Conservation (phyloP, 1,140 invertebrate species). For the Littorina saxatilis region DNA sequence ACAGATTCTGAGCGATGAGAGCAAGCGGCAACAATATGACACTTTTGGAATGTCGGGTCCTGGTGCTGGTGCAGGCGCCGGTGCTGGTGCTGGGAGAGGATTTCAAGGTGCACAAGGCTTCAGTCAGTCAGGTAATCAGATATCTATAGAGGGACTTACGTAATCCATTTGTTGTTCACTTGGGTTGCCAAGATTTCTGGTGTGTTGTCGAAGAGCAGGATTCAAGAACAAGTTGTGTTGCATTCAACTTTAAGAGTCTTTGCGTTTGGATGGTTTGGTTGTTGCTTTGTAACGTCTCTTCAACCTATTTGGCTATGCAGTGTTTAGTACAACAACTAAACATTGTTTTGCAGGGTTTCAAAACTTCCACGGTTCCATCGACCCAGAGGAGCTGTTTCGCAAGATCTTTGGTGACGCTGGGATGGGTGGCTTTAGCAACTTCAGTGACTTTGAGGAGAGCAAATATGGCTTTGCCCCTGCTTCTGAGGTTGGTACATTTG, state of each 20-base stretch:
- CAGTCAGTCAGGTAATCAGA: conserved; percentile 34
- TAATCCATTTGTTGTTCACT: too few species aligned
- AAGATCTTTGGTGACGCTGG: conserved; percentile 78
- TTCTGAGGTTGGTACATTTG: conserved; percentile 83
- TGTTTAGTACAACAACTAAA: not conserved
- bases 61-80: conserved; percentile 67
- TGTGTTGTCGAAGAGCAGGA: too few species aligned
- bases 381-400: conserved; percentile 96
- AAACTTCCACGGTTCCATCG: conserved; percentile 85
- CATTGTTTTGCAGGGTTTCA: conserved; percentile 57
- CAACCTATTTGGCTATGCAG: too few species aligned
- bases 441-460: conserved; percentile 90
- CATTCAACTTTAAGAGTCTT: too few species aligned
- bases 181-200: too few species aligned
- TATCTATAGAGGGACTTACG: not conserved
- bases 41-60: conserved; percentile 90
- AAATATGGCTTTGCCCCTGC: conserved; percentile 92
- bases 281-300: not conserved
- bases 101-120: conserved; percentile 15
- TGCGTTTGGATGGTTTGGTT: not conserved
- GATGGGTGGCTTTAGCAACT: conserved; percentile 74
- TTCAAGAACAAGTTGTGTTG: too few species aligned
- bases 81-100: conserved; percentile 54
- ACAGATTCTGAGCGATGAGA: conserved; percentile 92
- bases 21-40: conserved; percentile 95